Evolutionary conservation across 2,113 vertebrate genomes (phyloP).

Genomic region (Pedetes capensis): DNA sequence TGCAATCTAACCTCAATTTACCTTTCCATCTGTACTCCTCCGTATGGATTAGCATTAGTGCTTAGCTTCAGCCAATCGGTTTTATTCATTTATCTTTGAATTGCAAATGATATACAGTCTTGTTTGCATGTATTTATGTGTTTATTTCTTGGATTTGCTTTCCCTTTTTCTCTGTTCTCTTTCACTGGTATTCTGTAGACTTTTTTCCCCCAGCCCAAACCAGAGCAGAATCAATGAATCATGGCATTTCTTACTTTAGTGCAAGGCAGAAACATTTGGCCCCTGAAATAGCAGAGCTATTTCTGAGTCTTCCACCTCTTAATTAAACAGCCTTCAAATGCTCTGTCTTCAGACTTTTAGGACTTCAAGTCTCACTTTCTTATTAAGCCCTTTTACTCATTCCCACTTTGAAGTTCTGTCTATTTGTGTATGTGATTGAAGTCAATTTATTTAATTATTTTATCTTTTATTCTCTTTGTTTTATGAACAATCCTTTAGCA

Average conservation of each 20-base stretch:
- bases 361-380: neutral
- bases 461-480: neutral
- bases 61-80: neutral
- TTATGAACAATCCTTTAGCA: conserved; percentile 4
- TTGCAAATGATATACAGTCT: neutral
- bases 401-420: neutral
- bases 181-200: neutral
- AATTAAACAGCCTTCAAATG: conserved; percentile 42
- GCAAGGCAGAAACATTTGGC: conserved; percentile 30
- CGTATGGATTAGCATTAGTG: neutral
- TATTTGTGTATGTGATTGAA: neutral
- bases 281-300: neutral
- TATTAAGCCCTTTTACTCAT: neutral
- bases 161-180: neutral
- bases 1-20: neutral
- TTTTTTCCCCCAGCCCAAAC: neutral
- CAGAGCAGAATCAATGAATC: conserved; percentile 30
- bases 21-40: neutral
- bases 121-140: neutral
- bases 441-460: neutral
- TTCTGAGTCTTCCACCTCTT: neutral
- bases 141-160: neutral
- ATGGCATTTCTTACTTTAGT: conserved; percentile 14
- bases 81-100: neutral
- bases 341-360: neutral